These are phyloP conservation scores for Drosophila kohkoa DNA, from an alignment of 1,140 invertebrate species.

Conservation along the genomic window DNA sequence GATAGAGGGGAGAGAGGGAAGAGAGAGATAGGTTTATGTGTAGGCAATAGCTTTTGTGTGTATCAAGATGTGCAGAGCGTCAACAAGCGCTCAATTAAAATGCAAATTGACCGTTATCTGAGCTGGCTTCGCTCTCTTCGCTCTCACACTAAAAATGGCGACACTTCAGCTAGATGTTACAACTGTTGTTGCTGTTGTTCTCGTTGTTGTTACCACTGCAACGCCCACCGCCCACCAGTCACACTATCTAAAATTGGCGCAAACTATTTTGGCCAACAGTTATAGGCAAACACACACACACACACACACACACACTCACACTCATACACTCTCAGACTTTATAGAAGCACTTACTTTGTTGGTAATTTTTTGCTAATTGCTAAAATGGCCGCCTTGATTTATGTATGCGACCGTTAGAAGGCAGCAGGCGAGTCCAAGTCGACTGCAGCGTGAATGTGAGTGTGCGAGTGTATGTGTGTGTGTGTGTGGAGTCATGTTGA, in stretches of 20 bases:
- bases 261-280: conserved; percentile 49
- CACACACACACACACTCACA: no score
- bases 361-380: conserved; percentile 62
- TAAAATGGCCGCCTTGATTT: conserved; percentile 80
- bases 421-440: conserved; percentile 28
- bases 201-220: no score
- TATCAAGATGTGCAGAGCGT: conserved; percentile 38
- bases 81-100: conserved; percentile 69
- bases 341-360: conserved; percentile 40
- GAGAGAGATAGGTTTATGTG: conserved; percentile 12
- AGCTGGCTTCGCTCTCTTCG: conserved; percentile 15
- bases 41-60: conserved; percentile 14
- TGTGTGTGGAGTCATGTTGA: conserved; percentile 59
- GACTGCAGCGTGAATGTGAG: conserved; percentile 10
- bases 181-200: no score
- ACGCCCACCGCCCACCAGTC: conserved; percentile 33
- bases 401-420: conserved; percentile 75
- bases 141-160: conserved; percentile 40
- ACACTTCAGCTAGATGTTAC: conserved; percentile 35
- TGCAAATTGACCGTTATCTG: conserved; percentile 68
- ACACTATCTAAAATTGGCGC: conserved; percentile 36
- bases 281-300: conserved; percentile 12
- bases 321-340: conserved; percentile 8
- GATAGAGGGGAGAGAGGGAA: conserved; percentile 4
- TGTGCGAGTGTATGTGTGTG: neutral